A percentile compares a stretch with the other conserved stretches of the same genome.
These are phyloP conservation scores for Cloeon dipterum DNA, from an alignment of 2,888 invertebrate species.

Conservation along the genomic window DNA sequence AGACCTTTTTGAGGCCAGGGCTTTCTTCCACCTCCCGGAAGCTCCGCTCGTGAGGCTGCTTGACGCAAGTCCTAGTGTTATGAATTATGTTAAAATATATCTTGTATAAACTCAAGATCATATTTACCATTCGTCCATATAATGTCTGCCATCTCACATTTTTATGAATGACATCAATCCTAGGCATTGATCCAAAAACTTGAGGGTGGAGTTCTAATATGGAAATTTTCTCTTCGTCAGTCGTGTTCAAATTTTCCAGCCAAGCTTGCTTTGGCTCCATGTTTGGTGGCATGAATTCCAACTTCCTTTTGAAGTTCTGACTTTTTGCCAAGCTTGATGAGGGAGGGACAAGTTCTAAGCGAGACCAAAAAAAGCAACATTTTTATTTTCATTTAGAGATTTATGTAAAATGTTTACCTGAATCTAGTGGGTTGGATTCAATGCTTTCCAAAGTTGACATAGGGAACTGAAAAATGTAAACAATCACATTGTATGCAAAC, in stretches of 20 bases:
- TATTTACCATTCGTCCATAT: conserved; percentile 50
- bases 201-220: conserved; percentile 75
- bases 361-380: no score
- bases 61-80: background rate
- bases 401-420: no score
- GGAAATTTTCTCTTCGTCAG: conserved; percentile 56
- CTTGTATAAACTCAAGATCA: background rate
- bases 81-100: background rate
- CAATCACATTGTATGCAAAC: no score
- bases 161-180: conserved; percentile 64
- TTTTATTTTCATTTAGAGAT: no score
- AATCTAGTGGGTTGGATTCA: no score
- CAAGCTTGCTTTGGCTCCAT: conserved; percentile 53
- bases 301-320: no score
- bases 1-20: conserved; percentile 94
- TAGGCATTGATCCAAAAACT: conserved; percentile 58
- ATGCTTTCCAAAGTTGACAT: no score
- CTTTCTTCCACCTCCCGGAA: conserved; percentile 70
- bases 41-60: conserved; percentile 50
- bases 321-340: no score
- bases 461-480: no score
- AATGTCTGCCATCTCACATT: conserved; percentile 72
- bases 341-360: no score
- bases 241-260: conserved; percentile 61
- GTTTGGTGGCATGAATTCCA: conserved; percentile 16